Evolutionary conservation across 2,888 invertebrate species (phyloP).

Genomic region (Galerucella calmariensis): DNA sequence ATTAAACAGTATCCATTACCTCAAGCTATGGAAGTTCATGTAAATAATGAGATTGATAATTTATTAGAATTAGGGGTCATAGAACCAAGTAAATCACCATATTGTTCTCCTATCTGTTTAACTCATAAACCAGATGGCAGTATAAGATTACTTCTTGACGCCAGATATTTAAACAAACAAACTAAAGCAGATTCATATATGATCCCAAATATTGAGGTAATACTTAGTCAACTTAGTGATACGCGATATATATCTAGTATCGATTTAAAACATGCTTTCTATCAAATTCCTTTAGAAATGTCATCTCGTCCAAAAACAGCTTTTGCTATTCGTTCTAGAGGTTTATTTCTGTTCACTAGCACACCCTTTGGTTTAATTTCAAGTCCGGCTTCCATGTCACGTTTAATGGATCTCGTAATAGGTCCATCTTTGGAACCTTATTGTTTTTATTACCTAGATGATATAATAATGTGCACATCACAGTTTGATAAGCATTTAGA

Average conservation of each 20-base stretch:
- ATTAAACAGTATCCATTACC: constrained; percentile 11
- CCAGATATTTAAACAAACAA: constrained; percentile 54
- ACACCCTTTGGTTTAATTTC: constrained; percentile 34
- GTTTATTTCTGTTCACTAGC: constrained; percentile 19
- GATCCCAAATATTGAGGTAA: constrained; percentile 51
- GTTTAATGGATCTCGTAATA: constrained; percentile 42
- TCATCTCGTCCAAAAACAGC: background rate
- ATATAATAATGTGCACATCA: constrained; percentile 26
- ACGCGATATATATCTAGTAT: constrained; percentile 54
- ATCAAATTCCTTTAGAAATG: constrained; percentile 48
- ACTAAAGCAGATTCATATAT: constrained; percentile 56
- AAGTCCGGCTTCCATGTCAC: constrained; percentile 37
- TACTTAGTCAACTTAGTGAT: constrained; percentile 51
- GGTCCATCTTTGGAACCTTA: constrained; percentile 41
- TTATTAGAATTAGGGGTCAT: constrained; percentile 43
- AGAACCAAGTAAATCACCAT: constrained; percentile 50
- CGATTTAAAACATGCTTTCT: constrained; percentile 53
- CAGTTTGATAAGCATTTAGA: too few species aligned
- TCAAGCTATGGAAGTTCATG: constrained; percentile 34
- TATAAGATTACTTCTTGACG: constrained; percentile 51
- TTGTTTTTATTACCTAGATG: constrained; percentile 16
- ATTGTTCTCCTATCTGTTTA: constrained; percentile 50
- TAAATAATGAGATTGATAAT: constrained; percentile 33
- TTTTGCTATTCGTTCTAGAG: constrained; percentile 26
- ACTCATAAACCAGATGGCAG: constrained; percentile 48